A percentile compares a stretch with the other conserved stretches of the same genome.
phyloP scores from a whole-genome alignment of 2,113 vertebrate genomes.

The Microtus oregoni region DNA sequence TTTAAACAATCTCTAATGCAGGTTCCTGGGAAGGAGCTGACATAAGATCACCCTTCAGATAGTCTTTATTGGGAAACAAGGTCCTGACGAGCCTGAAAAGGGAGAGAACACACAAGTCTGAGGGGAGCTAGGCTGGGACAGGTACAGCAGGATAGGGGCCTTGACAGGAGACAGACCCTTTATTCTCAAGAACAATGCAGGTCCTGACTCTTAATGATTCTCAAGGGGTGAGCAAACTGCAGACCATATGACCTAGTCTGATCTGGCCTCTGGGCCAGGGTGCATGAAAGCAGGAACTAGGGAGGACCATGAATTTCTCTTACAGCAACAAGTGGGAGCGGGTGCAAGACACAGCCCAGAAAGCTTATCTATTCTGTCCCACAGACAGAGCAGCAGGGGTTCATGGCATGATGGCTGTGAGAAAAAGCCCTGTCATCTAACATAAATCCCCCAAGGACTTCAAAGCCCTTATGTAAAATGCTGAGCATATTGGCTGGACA shows the following conservation, averaged over 20 bases:
- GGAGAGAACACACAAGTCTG: not conserved
- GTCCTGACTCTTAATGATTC: not conserved
- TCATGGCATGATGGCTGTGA: not conserved
- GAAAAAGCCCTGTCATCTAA: not conserved
- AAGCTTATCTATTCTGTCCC: not conserved
- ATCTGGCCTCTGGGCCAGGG: not conserved
- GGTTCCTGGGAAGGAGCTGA: not conserved
- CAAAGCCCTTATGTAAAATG: not conserved
- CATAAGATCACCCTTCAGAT: not conserved
- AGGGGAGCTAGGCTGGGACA: not conserved
- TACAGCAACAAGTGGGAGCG: not conserved
- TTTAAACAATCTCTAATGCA: not conserved
- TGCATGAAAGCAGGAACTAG: not conserved
- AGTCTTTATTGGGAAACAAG: not conserved
- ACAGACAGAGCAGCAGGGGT: too few species aligned
- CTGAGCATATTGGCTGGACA: not conserved
- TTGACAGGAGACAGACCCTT: not conserved
- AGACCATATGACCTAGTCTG: not conserved
- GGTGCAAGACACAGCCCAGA: not conserved
- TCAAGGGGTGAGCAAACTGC: not conserved
- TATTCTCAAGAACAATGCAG: not conserved
- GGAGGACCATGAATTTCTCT: not conserved
- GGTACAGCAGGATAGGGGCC: not conserved
- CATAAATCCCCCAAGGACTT: not conserved
- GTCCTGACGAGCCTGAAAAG: not conserved